These are phyloP conservation scores for Heteromormyrus szaboi DNA, from an alignment of 2,797 vertebrate species.

Conservation along the genomic window DNA sequence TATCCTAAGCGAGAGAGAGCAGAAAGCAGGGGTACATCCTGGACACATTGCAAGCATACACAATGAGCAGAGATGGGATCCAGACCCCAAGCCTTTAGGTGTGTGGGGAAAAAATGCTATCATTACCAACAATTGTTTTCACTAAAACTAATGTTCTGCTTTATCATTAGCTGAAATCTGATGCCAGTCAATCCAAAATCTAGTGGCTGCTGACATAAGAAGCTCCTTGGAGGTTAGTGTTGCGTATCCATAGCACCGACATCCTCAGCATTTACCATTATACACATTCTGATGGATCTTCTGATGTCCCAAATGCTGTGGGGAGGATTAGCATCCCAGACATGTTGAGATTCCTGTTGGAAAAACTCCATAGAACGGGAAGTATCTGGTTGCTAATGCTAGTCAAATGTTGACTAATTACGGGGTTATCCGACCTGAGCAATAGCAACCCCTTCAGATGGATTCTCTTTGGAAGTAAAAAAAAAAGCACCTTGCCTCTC, in stretches of 20 bases:
- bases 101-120: neutral
- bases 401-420: conserved; percentile 6
- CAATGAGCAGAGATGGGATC: neutral
- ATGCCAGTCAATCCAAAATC: neutral
- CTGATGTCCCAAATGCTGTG: neutral
- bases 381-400: neutral
- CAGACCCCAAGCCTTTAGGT: neutral
- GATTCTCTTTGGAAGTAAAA: neutral
- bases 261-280: neutral
- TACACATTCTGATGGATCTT: neutral
- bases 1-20: neutral
- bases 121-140: neutral
- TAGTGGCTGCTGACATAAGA: neutral
- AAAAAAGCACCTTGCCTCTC: neutral
- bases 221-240: neutral
- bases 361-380: neutral
- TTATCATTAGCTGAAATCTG: neutral
- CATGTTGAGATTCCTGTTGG: neutral
- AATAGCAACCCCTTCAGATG: neutral
- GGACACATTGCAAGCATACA: neutral
- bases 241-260: too few species aligned
- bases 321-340: neutral
- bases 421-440: neutral
- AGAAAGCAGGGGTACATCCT: neutral
- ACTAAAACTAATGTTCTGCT: neutral